These are phyloP conservation scores for Folsomia candida DNA, from an alignment of 2,888 invertebrate genomes.

Conservation along the genomic window DNA sequence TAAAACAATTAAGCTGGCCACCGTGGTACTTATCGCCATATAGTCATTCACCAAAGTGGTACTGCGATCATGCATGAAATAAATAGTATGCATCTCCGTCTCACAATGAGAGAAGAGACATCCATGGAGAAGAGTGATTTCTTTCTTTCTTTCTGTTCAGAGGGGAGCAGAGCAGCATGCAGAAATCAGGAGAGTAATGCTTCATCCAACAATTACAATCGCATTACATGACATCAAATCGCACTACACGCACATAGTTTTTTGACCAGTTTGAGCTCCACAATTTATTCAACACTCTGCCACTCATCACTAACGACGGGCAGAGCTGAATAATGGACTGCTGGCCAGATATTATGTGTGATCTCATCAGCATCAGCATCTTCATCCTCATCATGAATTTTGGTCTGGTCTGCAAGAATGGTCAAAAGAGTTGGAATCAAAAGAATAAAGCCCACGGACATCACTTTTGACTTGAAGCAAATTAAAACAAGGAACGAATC, in stretches of 20 bases:
- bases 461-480: not conserved
- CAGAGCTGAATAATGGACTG: not conserved
- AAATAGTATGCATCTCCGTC: too few relatives aligned
- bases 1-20: too few relatives aligned
- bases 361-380: not conserved
- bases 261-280: not conserved
- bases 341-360: not conserved
- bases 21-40: too few relatives aligned
- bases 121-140: too few relatives aligned
- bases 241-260: conserved; percentile 1
- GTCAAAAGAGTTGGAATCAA: not conserved
- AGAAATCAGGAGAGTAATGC: too few relatives aligned
- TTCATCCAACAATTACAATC: not conserved
- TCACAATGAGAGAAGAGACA: too few relatives aligned
- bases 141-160: too few relatives aligned
- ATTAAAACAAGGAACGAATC: conserved; percentile 7
- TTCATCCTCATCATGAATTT: not conserved
- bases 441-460: not conserved
- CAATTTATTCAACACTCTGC: conserved; percentile 1
- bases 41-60: too few relatives aligned
- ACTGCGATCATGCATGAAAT: too few relatives aligned
- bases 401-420: not conserved
- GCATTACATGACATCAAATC: not conserved
- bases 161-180: too few relatives aligned
- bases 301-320: not conserved